Evolutionary conservation across 92 coral and sea anemone species (phyloP).

Genomic region (Siderastrea siderea): DNA sequence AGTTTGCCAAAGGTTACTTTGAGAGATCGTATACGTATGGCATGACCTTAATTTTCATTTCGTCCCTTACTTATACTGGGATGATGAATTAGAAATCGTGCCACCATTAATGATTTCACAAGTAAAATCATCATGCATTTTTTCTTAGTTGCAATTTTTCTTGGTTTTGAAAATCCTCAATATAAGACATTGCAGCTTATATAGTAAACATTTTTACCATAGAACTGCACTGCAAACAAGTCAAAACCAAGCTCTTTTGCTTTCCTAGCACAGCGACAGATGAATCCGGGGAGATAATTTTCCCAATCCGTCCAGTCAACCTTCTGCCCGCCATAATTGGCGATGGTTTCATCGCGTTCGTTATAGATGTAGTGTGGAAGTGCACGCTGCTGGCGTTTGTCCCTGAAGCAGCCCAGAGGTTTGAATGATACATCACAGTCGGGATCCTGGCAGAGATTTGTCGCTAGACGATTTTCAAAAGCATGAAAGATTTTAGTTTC

Average conservation of each 20-base stretch:
- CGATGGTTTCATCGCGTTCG: constrained; percentile 73
- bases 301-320: constrained; percentile 85
- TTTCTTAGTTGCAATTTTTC: too few species aligned
- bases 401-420: constrained; percentile 37
- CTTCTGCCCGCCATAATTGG: constrained; percentile 53
- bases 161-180: too few species aligned
- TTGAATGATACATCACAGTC: constrained; percentile 26
- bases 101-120: too few species aligned
- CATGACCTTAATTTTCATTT: too few species aligned
- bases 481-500: neutral
- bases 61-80: too few species aligned
- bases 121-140: too few species aligned
- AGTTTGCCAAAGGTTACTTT: too few species aligned
- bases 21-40: too few species aligned
- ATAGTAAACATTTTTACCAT: neutral
- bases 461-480: neutral
- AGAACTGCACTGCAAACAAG: constrained; percentile 80
- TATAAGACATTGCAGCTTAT: too few species aligned
- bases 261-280: constrained; percentile 89
- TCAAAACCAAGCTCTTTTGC: constrained; percentile 83
- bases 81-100: too few species aligned
- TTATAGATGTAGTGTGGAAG: constrained; percentile 84
- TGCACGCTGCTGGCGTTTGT: constrained; percentile 37
- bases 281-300: constrained; percentile 74
- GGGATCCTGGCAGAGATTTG: constrained; percentile 23